These are phyloP conservation scores for Noctua janthe DNA, from an alignment of 2,888 invertebrate species.

Conservation along the genomic window DNA sequence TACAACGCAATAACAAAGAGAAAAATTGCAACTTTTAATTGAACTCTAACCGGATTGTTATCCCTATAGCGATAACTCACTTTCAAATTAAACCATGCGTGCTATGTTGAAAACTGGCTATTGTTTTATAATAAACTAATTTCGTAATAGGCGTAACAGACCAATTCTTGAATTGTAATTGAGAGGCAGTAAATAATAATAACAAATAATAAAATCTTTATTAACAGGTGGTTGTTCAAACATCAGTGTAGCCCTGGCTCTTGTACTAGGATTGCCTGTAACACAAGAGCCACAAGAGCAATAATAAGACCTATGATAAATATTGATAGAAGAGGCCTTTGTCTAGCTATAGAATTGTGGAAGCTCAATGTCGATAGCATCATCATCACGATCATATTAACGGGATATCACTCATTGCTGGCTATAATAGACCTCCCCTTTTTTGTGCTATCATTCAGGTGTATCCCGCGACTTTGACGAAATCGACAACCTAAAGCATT, in stretches of 20 bases:
- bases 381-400: neutral
- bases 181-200: neutral
- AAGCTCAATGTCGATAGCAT: neutral
- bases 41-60: constrained; percentile 56
- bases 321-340: neutral
- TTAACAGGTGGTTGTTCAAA: too few relatives aligned
- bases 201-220: too few relatives aligned
- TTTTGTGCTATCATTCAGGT: neutral
- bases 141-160: constrained; percentile 25
- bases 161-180: neutral
- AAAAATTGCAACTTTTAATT: constrained; percentile 54
- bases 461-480: neutral
- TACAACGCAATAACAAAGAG: constrained; percentile 41
- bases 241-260: too few relatives aligned
- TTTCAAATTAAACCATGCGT: constrained; percentile 62
- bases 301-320: neutral
- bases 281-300: too few relatives aligned
- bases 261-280: too few relatives aligned
- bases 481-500: neutral
- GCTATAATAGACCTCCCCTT: neutral
- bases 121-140: constrained; percentile 50
- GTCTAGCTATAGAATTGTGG: too few relatives aligned
- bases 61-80: constrained; percentile 57
- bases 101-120: constrained; percentile 27
- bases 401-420: neutral